Percentiles rank a stretch among this genome's conserved stretches.
These are phyloP conservation scores for Apis cerana DNA, from an alignment of 1,140 invertebrate genomes.

Conservation along the genomic window DNA sequence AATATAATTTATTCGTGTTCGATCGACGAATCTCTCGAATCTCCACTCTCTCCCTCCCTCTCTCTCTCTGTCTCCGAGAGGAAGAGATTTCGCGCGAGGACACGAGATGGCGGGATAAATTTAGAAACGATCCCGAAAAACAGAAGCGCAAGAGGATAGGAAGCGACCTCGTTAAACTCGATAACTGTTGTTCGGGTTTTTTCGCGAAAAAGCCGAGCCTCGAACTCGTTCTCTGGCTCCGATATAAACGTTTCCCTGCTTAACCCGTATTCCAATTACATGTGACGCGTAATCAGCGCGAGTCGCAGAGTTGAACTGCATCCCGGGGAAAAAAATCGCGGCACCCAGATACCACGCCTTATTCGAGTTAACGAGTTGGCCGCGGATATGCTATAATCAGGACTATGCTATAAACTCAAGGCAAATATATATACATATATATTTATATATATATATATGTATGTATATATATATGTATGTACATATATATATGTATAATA, in stretches of 20 bases:
- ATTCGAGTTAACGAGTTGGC: conserved; percentile 35
- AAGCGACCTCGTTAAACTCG: conserved; percentile 47
- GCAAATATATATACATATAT: neutral
- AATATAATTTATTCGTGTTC: neutral
- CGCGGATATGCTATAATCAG: conserved; percentile 16
- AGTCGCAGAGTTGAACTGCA: conserved; percentile 37
- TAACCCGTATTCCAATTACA: conserved; percentile 58
- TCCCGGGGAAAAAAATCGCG: conserved; percentile 36
- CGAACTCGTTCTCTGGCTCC: conserved; percentile 42
- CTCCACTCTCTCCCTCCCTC: too few species aligned
- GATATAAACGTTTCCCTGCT: conserved; percentile 51
- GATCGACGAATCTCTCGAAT: too few species aligned
- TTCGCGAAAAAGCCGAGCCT: conserved; percentile 30
- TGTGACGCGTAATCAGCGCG: conserved; percentile 47
- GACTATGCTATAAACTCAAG: neutral
- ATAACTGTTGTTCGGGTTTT: conserved; percentile 49
- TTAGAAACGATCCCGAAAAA: neutral
- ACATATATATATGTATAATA: too few species aligned
- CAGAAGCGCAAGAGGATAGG: conserved; percentile 11
- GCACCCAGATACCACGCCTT: conserved; percentile 45
- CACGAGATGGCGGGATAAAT: neutral
- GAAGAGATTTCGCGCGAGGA: neutral
- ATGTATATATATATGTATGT: too few species aligned
- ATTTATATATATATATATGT: too few species aligned
- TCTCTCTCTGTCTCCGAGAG: too few species aligned